Evolutionary conservation across 2,113 vertebrate species (phyloP), one percentile per base, ranked within the genome.

Genomic region (Excalfactoria chinensis): DNA sequence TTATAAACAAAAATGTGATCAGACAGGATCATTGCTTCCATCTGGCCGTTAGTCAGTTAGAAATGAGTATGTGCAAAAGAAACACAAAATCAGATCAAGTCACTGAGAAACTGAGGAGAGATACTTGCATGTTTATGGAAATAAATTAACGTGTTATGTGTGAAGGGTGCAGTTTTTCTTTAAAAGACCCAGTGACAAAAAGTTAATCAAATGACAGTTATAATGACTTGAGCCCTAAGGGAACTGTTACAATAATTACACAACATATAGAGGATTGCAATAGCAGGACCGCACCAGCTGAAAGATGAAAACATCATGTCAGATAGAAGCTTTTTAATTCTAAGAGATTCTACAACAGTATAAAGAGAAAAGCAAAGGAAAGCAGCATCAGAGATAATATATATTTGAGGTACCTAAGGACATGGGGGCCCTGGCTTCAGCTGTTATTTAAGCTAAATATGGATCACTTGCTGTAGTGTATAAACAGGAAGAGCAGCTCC

Each of bases 231-330:
- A 93, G 91, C 87, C 94, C 11, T 3, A 87, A 91, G 93, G 94
- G 76, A 94, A 19, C 69, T 88, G 88, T 95, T 90, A 69, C 28
- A 95, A 72, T 95, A 90, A 94, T 95, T 95, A 75, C 34, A 62
- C 48, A 92, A 94, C 90, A 90, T 15, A 53, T 60, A 92, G 49
- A 84, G 70, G 83, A 91, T 78, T 84, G 62, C 62, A 86, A 92
- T 69, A 66, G 53, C 59, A 32, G 48, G 66, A 66, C 35, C 35
- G 88, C 66, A 55, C 21, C 19, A 0, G 0, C 32, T 79, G 5
- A 17, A 86, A 93, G 76, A 94, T 86, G 77, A 93, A 88, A 86
- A 78, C 58, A 90, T 84, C 2, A 0, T 49, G 76, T 87, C 58
- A 86, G 60, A 62, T 18, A 37, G 73, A 94, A 90, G 35, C 8